Evolutionary conservation across 2,113 vertebrate genomes (phyloP), one percentile per base, ranked within the genome.

Genomic region (Circaetus cinerascens): DNA sequence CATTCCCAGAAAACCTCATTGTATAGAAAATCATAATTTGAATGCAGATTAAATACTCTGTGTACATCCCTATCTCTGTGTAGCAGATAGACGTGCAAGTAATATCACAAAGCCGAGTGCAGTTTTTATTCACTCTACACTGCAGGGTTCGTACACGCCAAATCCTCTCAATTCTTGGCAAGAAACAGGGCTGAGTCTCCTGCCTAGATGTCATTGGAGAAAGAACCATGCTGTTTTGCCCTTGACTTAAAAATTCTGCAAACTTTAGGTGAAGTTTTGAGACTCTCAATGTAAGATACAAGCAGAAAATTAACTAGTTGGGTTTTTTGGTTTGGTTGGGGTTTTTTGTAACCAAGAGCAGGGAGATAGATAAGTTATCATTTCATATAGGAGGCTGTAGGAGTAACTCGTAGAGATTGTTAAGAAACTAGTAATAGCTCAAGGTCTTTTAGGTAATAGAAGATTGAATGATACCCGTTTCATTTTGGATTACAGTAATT

Each of bases 401-500:
- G 30, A 88, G 30, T 43, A 68, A 36, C 30, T 74, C 74, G n/a
- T 36, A 84, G 66, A 66, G 19, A 46, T 83, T 87, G 50, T 60
- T 72, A 66, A 83, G 50, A 80, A 89, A 62, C 50, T 68, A 69
- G 53, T 56, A 45, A 60, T 77, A 93, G 32, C 69, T 91, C 56
- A 76, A 72, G 71, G 93, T 86, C 89, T 94, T 66, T 94, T 40
- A 89, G 62, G 46, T 41, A 74, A 50, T 59, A 40, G 71, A 88
- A 83, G 71, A 89, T 86, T 80, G 88, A 97, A 80, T 75, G 59
- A 68, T 88, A 59, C 32, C 64, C 38, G 90, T 95, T 96, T 93
- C 76, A 64, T 90, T 96, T 89, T 96, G 77, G 86, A 75, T 96
- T 94, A 72, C 73, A 87, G 50, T 91, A 90, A 96, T 93, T 87